phyloP scores from a whole-genome alignment of 2,113 vertebrate species.

The Campylorhamphus procurvoides region DNA sequence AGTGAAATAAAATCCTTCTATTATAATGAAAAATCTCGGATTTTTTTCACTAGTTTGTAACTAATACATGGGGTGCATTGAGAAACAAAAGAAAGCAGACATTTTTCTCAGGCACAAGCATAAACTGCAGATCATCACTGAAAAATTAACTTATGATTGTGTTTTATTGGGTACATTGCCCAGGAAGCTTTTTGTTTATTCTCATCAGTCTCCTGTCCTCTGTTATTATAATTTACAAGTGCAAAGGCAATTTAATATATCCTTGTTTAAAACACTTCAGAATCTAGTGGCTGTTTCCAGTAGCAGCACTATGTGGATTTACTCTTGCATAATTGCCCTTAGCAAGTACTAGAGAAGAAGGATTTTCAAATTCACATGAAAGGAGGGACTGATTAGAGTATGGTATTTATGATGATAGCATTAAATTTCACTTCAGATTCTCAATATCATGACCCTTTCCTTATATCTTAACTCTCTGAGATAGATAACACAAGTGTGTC shows the following conservation, averaged over 20 bases:
- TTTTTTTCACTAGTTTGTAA: constrained; percentile 63
- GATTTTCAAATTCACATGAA: constrained; percentile 38
- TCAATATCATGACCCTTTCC: background rate
- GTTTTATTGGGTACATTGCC: constrained; percentile 49
- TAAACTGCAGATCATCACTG: background rate
- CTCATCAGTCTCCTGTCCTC: constrained; percentile 43
- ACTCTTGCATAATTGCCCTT: constrained; percentile 22
- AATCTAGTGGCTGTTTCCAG: constrained; percentile 40
- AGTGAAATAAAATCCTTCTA: constrained; percentile 58
- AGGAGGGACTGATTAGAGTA: constrained; percentile 20
- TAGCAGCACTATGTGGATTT: background rate
- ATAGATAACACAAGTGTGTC: background rate
- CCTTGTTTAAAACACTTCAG: constrained; percentile 50
- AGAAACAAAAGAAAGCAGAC: constrained; percentile 60
- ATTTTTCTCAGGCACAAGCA: constrained; percentile 52
- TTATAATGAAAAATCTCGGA: constrained; percentile 51
- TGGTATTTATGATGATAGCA: background rate
- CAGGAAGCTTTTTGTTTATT: constrained; percentile 55
- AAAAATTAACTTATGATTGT: constrained; percentile 59
- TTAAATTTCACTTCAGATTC: background rate
- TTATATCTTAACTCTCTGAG: constrained; percentile 11
- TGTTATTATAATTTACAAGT: constrained; percentile 29
- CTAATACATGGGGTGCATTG: constrained; percentile 62
- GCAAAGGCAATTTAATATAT: constrained; percentile 32
- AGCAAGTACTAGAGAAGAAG: background rate